Evolutionary conservation across 2,797 vertebrate species (phyloP), one percentile per base, ranked within the genome.

Genomic region (Chelmon rostratus): DNA sequence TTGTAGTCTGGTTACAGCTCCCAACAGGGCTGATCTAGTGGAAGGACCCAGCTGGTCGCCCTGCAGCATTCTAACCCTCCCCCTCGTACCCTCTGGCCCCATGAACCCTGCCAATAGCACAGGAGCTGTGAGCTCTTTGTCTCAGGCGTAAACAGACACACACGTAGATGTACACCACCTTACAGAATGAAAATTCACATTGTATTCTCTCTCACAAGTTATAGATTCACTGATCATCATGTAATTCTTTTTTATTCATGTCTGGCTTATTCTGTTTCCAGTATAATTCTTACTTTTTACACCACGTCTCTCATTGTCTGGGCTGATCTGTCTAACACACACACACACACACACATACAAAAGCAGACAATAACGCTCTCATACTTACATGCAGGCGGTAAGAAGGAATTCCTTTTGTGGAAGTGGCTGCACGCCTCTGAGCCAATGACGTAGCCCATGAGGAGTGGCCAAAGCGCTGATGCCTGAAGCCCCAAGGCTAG

Each of bases 361-460:
- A 42, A 40, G 13, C 40, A 42, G 40, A 42, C 40, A 42, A 86
- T 84, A 92, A 31, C 59, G 71, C 89, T 33, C 86, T 81, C 83
- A 80, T 89, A 82, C 91, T 89, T 89, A 84, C 87, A 92, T 70
- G 82, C 89, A 90, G 85, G 84, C 89, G 75, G 90, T 86, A 89
- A 92, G 91, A 95, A 96, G 94, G 94, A 96, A 96, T 96, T 96
- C 94, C 93, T 97, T 96, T 95, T 96, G 94, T 96, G 96, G 94
- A 92, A 95, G 85, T 95, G 88, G 89, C 86, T 88, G 91, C 79
- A 86, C 77, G 89, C 93, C 85, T 91, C 77, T 85, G 79, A 88
- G 86, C 72, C 40, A 42, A 58, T 95, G 94, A 95, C 88, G 93
- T 93, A 79, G 86, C 52, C 75, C 5, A 3, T 10, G 81, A 90